phyloP scores from a whole-genome alignment of 1,140 invertebrate genomes.

The Arctopsyche grandis region DNA sequence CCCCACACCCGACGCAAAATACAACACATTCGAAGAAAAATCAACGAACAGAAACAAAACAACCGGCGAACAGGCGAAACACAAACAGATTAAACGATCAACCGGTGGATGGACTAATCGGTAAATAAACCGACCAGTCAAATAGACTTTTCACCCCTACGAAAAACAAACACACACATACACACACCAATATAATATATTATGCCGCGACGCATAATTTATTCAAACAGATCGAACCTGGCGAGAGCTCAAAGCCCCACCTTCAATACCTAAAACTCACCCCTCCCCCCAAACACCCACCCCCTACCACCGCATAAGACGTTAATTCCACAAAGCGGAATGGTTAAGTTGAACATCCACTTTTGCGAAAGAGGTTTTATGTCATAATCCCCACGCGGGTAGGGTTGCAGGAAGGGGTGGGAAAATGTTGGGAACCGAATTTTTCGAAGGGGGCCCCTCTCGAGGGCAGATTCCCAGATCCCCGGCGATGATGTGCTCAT shows the following conservation, averaged over 20 bases:
- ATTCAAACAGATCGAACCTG: conserved; percentile 28
- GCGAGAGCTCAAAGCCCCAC: not conserved
- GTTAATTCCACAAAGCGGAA: conserved; percentile 32
- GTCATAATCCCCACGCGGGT: conserved; percentile 16
- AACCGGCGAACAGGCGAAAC: no score
- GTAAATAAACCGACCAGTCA: no score
- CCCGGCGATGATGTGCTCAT: conserved; percentile 24
- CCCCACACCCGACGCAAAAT: no score
- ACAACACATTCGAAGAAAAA: no score
- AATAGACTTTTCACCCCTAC: no score
- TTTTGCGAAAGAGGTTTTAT: conserved; percentile 29
- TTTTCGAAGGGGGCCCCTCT: not conserved
- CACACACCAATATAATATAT: no score
- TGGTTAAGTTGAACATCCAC: conserved; percentile 32
- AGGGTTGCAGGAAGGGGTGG: not conserved
- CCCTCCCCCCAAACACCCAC: not conserved
- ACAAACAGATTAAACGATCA: no score
- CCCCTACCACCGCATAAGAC: conserved; percentile 1
- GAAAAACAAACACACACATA: no score
- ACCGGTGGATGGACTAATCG: no score
- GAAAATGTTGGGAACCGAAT: not conserved
- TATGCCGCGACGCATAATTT: conserved; percentile 8
- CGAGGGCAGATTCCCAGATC: not conserved
- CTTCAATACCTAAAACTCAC: not conserved
- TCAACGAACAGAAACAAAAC: no score